phyloP scores from a whole-genome alignment of 2,113 vertebrate genomes.

The Poecile atricapillus region DNA sequence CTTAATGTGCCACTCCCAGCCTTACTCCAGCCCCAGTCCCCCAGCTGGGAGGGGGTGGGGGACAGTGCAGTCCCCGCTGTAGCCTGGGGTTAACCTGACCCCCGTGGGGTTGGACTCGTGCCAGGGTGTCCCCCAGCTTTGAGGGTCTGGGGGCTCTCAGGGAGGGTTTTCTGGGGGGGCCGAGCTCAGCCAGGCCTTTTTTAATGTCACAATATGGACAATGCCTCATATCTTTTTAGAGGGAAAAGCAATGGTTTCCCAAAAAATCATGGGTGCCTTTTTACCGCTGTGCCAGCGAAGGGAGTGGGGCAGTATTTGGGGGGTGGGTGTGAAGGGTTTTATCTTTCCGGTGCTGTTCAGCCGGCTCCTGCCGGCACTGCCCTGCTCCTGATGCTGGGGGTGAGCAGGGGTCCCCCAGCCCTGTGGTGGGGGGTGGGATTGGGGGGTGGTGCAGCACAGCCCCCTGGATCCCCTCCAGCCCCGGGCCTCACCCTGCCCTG shows the following conservation, averaged over 20 bases:
- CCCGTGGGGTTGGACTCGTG: neutral
- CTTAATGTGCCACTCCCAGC: neutral
- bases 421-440: neutral
- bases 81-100: neutral
- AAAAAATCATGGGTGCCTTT: conserved; percentile 34
- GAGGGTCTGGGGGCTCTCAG: neutral
- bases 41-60: neutral
- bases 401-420: neutral
- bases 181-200: neutral
- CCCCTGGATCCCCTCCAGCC: neutral
- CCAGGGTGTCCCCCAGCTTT: neutral
- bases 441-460: neutral
- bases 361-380: neutral
- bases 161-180: neutral
- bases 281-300: neutral
- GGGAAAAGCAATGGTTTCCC: conserved; percentile 21
- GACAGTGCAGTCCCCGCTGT: neutral
- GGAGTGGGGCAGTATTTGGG: neutral
- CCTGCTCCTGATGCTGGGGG: neutral
- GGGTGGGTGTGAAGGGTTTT: neutral
- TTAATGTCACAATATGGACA: neutral
- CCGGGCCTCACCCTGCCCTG: neutral
- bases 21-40: neutral
- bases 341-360: neutral
- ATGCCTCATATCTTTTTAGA: neutral